These are phyloP conservation scores for Flabesymbios commensalis DNA, from an alignment of 2,888 invertebrate genomes.

Conservation along the genomic window DNA sequence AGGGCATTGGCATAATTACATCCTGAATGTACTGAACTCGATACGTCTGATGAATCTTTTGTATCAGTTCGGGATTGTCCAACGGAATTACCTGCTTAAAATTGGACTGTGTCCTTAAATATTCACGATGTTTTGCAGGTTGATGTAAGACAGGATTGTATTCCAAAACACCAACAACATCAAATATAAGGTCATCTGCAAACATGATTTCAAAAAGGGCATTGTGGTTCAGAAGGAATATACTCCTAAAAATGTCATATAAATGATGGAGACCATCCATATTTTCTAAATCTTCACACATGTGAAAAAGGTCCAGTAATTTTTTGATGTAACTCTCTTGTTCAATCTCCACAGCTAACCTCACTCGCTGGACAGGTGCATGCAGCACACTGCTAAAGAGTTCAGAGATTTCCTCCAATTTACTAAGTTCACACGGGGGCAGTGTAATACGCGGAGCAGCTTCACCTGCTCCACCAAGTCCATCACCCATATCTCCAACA, in stretches of 20 bases:
- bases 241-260: conserved; percentile 97
- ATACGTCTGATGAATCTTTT: conserved; percentile 99
- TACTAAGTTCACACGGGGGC: conserved; percentile 90
- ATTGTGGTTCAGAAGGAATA: conserved; percentile 97
- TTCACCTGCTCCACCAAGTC: conserved; percentile 73
- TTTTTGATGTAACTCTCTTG: conserved; percentile 89
- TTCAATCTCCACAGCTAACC: conserved; percentile 89
- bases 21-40: conserved; percentile 98
- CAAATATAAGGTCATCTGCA: conserved; percentile 91
- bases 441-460: conserved; percentile 91
- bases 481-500: conserved; percentile 94
- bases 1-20: conserved; percentile 97
- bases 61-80: conserved; percentile 87
- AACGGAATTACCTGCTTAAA: conserved; percentile 79
- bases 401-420: conserved; percentile 93
- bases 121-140: conserved; percentile 81
- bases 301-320: conserved; percentile 89
- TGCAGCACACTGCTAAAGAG: conserved; percentile 67
- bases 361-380: conserved; percentile 89
- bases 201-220: conserved; percentile 97
- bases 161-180: conserved; percentile 84
- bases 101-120: conserved; percentile 85
- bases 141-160: conserved; percentile 81
- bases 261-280: conserved; percentile 85
- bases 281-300: conserved; percentile 96